A percentile compares a stretch with the other conserved stretches of the same genome.
These are phyloP conservation scores for Reticulitermes lucifugus DNA, from an alignment of 2,888 invertebrate species.

Conservation along the genomic window DNA sequence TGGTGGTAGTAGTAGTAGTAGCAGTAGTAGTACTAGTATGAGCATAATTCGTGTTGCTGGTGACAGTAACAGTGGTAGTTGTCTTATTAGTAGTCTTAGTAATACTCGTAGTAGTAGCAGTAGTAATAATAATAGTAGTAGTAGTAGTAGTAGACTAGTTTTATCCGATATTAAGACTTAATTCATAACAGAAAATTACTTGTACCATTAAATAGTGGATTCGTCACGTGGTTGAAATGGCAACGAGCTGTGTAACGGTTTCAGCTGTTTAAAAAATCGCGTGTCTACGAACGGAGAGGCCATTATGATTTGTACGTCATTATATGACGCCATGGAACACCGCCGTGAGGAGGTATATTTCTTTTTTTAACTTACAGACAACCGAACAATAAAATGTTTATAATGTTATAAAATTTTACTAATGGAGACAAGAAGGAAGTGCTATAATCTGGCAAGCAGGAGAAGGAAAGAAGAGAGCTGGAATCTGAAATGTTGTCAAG, in stretches of 20 bases:
- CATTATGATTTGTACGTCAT: constrained; percentile 31
- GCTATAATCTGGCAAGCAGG: background rate
- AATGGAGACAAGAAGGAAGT: constrained; percentile 33
- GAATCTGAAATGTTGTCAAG: background rate
- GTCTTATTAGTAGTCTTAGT: too few species aligned
- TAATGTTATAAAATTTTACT: constrained; percentile 40
- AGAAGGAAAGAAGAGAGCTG: background rate
- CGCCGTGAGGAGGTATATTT: background rate
- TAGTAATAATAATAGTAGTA: too few species aligned
- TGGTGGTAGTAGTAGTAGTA: too few species aligned
- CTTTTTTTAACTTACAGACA: constrained; percentile 29
- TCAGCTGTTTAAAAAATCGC: background rate
- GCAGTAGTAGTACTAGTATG: too few species aligned
- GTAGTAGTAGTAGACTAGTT: too few species aligned
- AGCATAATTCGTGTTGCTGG: too few species aligned
- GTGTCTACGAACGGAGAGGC: background rate
- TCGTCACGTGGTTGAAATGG: background rate
- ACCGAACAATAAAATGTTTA: constrained; percentile 38
- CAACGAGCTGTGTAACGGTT: constrained; percentile 3
- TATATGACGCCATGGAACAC: constrained; percentile 11
- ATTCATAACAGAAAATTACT: too few species aligned
- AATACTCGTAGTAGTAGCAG: too few species aligned
- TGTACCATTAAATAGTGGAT: background rate
- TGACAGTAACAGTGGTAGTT: too few species aligned
- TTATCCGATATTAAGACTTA: too few species aligned